Evolutionary conservation across 1,140 invertebrate genomes (phyloP).

Genomic region (Ericerus pela): DNA sequence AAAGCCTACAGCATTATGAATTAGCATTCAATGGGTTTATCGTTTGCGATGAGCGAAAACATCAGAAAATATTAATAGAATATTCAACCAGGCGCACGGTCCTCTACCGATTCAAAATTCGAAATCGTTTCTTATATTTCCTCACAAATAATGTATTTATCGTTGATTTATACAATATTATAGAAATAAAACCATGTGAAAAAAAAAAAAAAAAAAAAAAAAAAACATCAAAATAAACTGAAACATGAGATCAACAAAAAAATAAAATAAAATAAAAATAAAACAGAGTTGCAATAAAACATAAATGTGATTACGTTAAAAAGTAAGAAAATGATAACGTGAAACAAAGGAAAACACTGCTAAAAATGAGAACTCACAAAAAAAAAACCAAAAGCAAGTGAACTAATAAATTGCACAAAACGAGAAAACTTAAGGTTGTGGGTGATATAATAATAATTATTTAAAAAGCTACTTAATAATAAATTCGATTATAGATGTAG

Average conservation of each 20-base stretch:
- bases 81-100: too few relatives aligned
- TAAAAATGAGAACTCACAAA: slow-evolving; percentile 2
- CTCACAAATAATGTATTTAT: background rate
- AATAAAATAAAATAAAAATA: background rate
- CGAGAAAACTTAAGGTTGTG: too few relatives aligned
- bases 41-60: too few relatives aligned
- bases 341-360: background rate
- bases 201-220: background rate
- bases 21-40: too few relatives aligned
- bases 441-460: too few relatives aligned
- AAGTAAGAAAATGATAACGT: background rate
- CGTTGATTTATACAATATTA: background rate
- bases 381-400: background rate
- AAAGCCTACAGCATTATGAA: too few relatives aligned
- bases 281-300: background rate
- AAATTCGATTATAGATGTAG: too few relatives aligned
- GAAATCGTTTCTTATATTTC: background rate
- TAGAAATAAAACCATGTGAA: slow-evolving; percentile 1
- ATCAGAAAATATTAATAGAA: too few relatives aligned
- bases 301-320: background rate
- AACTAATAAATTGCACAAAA: background rate
- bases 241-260: slow-evolving; percentile 6
- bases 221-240: background rate
- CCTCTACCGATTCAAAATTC: background rate
- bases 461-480: too few relatives aligned